Percentiles rank a stretch among this genome's conserved stretches.
Conservation (phyloP, 1,140 invertebrate species). For the Drosophila melanica region DNA sequence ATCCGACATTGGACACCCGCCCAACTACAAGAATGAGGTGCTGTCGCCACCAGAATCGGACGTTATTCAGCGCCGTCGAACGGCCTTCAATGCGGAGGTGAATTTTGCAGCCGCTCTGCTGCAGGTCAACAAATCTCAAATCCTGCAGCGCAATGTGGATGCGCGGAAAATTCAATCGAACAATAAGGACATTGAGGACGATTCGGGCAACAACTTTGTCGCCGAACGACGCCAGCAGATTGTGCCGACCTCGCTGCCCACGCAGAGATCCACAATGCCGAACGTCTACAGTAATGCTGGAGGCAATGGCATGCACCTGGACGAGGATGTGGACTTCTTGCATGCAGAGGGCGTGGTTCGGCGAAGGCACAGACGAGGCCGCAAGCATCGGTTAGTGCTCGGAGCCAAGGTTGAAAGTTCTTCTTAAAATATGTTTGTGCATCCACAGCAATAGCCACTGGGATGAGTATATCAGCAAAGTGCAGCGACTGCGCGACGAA, state of each 20-base stretch:
- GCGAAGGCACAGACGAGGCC: conserved; percentile 72
- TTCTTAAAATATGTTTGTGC: neutral
- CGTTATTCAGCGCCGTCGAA: conserved; percentile 11
- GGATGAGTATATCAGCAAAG: conserved; percentile 60
- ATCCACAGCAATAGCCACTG: conserved; percentile 34
- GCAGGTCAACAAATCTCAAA: conserved; percentile 56
- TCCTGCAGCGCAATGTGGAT: conserved; percentile 75
- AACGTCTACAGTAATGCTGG: conserved; percentile 83
- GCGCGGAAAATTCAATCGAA: conserved; percentile 83
- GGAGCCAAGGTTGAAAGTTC: no score
- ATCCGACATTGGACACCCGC: conserved; percentile 55
- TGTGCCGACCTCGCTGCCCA: conserved; percentile 75
- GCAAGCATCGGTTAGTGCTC: conserved; percentile 70
- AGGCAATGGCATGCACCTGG: conserved; percentile 77
- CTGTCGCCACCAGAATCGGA: conserved; percentile 24
- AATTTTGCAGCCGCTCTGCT: conserved; percentile 8
- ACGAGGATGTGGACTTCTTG: conserved; percentile 79
- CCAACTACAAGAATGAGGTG: conserved; percentile 76
- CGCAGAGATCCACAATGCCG: conserved; percentile 74
- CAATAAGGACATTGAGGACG: conserved; percentile 83
- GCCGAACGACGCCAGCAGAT: conserved; percentile 65
- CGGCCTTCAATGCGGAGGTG: conserved; percentile 8
- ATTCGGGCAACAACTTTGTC: conserved; percentile 83
- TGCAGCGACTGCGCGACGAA: conserved; percentile 73
- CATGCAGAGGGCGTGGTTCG: conserved; percentile 65